Evolutionary conservation across 2,888 invertebrate species (phyloP).

Genomic region (Athalia rosae): DNA sequence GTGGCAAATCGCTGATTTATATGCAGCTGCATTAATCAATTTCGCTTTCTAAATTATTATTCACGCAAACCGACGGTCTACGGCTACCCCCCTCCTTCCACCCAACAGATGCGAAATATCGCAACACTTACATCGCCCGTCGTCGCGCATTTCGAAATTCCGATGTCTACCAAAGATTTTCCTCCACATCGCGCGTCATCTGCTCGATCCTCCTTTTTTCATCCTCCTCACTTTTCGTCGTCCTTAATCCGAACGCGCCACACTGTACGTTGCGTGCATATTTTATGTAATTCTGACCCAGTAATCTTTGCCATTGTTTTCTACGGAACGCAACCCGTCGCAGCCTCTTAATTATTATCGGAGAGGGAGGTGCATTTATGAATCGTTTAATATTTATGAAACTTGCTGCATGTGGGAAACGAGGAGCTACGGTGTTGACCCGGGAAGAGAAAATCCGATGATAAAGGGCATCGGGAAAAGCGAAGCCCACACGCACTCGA

Average conservation of each 20-base stretch:
- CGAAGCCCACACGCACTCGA: too few relatives aligned
- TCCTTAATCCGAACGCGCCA: neutral
- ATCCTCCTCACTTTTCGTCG: too few relatives aligned
- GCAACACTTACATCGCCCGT: too few relatives aligned
- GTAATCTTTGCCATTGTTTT: conserved; percentile 38
- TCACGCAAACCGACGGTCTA: neutral
- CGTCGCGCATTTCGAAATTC: too few relatives aligned
- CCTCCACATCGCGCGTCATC: too few relatives aligned
- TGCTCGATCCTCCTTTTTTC: too few relatives aligned
- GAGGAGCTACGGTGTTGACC: neutral
- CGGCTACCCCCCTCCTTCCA: neutral
- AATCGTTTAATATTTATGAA: neutral
- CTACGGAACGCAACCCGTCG: neutral
- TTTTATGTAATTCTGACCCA: conserved; percentile 25
- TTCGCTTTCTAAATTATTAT: conserved; percentile 41
- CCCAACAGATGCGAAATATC: too few relatives aligned
- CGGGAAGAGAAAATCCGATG: neutral
- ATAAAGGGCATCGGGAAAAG: neutral
- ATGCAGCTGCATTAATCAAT: conserved; percentile 31
- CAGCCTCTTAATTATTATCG: conserved; percentile 6
- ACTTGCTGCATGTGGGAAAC: neutral
- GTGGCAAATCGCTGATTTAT: conserved; percentile 39
- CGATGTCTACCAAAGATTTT: too few relatives aligned
- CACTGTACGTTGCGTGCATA: neutral
- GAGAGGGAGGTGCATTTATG: neutral